Evolutionary conservation across 2,113 vertebrate species (phyloP), one percentile per base, ranked within the genome.

Genomic region (Actenoides lindsayi): DNA sequence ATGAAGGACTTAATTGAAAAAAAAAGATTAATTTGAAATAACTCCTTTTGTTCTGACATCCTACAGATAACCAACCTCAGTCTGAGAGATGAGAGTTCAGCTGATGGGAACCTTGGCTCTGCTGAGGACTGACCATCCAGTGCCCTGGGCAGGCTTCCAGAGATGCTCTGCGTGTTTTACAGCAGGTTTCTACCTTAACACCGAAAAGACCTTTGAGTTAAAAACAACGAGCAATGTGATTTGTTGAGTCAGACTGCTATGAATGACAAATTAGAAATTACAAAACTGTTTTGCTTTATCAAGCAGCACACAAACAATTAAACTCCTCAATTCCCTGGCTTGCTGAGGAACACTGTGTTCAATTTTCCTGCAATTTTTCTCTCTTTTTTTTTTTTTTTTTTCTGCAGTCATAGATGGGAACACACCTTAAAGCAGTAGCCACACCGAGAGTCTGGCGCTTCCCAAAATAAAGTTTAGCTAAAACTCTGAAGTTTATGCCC

Each of bases 211-310:
- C 27, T 41, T 27, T 7, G 23, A 53, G 37, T 53, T 46, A 51
- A 73, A 93, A 73, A 24, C 18, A 67, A 68, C 0, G 2, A 74
- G 56, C 54, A 56, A 13, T 6, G 5, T 37, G 13, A 62, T 89
- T 70, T 73, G 28, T 95, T 28, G 30, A 90, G 51, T 56, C 67
- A 82, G 41, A 31, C 13, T 41, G 35, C 41, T 68, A 30, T 59
- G 77, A 91, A 93, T 88, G 71, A 77, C 69, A 93, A 92, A 88
- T 71, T 13, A 93, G 70, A 84, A 92, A 93, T 73, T 78, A 94
- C 30, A 87, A 70, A 73, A 50, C 33, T 33, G 44, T 7, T 89
- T 62, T 81, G 33, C 60, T 62, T 91, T 59, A 75, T 59, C 59
- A 83, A 91, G 78, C 28, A 93, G 63, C 20, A 51, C 44, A 35